Evolutionary conservation across 1,140 invertebrate species (phyloP).

Genomic region (Carcinoscorpius rotundicauda): DNA sequence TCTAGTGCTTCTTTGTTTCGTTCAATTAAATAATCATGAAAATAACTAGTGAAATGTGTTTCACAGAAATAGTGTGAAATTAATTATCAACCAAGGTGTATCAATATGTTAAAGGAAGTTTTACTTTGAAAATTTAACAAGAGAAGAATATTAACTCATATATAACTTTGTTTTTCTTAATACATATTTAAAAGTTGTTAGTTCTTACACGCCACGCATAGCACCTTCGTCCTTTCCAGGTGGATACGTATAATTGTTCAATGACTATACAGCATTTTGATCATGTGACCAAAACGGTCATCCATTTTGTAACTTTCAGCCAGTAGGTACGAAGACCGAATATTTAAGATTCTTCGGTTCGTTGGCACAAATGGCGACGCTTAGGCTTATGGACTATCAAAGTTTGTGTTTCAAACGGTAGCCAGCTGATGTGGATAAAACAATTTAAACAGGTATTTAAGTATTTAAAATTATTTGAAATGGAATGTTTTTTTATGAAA

Average conservation of each 20-base stretch:
- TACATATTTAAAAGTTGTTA: too few relatives aligned
- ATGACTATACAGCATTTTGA: neutral
- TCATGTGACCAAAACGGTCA: constrained; percentile 2
- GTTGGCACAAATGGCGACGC: neutral
- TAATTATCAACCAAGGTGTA: too few relatives aligned
- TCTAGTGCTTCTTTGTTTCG: too few relatives aligned
- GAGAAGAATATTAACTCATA: too few relatives aligned
- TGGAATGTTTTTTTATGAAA: neutral
- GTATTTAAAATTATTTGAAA: neutral
- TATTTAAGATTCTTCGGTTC: constrained; percentile 2
- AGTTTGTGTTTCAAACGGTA: neutral
- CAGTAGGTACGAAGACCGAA: neutral
- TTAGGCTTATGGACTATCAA: neutral
- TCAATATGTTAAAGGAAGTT: too few relatives aligned
- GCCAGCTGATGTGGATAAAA: neutral
- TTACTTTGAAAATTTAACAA: too few relatives aligned
- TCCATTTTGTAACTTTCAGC: constrained; percentile 3
- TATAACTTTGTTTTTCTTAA: too few relatives aligned
- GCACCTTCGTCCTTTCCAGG: too few relatives aligned
- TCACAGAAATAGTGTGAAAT: too few relatives aligned
- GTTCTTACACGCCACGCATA: too few relatives aligned
- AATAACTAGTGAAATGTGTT: too few relatives aligned
- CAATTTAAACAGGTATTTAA: neutral
- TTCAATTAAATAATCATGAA: too few relatives aligned
- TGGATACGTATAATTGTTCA: neutral